Base-by-base conservation (phyloP, 2,888 invertebrate species). In the Congeria kusceri region DNA sequence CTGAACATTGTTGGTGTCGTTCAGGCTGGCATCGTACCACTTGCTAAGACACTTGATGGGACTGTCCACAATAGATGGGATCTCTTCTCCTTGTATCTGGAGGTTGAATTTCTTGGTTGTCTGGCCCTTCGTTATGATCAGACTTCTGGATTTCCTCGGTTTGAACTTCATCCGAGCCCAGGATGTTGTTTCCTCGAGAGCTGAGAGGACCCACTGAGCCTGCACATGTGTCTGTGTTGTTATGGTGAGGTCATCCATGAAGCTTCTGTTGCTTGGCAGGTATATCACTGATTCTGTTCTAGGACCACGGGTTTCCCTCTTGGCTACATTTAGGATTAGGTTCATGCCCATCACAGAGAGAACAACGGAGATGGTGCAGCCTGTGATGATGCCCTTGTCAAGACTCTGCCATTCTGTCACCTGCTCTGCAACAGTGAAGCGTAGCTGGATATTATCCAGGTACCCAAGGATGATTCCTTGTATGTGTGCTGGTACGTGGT, bases 131-230 rank as follows among this genome's bases (percentile, higher is more conserved):
- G 28, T 72, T 7, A 77, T 58, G 15, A 77, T 57, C 47, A 77
- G 1, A 53, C 47, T 23, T 20, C 63, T 62, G 13, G 68, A 75
- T 57, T 75, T 78, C 32, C 57, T 47, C 27, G 64, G 53, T 32
- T 79, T 61, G 27, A 69, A 69, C 39, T 58, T 44, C 70, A 74
- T 70, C 28, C 73, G 68, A 59, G 65, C 66, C 69, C 64, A 78
- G 28, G 66, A 47, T 23, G 32, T 66, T 15, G 47, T 46, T 13
- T 70, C 61, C 27, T 65, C 61, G 23, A 78, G 29, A 27, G 73
- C 53, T 3, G 3, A 13, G 25, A 78, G 61, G 4, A 78, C 25
- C 65, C 73, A 69, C 29, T 53, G 28, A 18, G 62, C 72, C 29
- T 73, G 64, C 18, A 77, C 39, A 39, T 56, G 66, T 23, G 72